Evolutionary conservation across 2,113 vertebrate genomes (phyloP), one percentile per base, ranked within the genome.

Genomic region (Anarrhichthys ocellatus): DNA sequence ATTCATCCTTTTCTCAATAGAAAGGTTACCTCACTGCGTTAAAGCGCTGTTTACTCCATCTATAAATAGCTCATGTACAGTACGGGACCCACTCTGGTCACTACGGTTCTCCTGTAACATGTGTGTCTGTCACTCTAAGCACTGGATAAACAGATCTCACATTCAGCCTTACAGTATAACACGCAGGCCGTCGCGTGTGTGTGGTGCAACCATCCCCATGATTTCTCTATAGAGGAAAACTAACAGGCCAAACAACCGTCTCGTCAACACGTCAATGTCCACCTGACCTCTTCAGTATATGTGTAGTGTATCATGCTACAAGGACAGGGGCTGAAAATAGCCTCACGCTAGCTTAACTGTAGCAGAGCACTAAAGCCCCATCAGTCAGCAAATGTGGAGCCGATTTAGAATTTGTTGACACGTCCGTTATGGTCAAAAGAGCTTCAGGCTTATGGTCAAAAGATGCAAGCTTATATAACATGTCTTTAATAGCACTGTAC

Each of bases 71-170:
- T 32, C 9, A 40, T 24, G 44, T 54, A 65, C 62, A 83, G 65
- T 78, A 90, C 46, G 62, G 78, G 24, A 62, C 13, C 46, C 36
- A 50, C 72, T 81, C 61, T 78, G 59, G 83, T 73, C 50, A 62
- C 87, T 75, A 76, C 75, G 64, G 76, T 82, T 56, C 70, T 11
- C 15, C 75, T 80, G 34, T 38, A 90, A 83, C 93, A 93, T 85
- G 34, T 91, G 93, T 88, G 81, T 80, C 84, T 91, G 89, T 93
- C 94, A 94, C 90, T 94, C 94, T 65, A 58, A 73, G 44, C 15
- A 24, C 42, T 42, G 64, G 46, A 75, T 32, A n/a, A 76, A 74
- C 67, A 61, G 15, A 46, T 46, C 18, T 81, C n/a, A 74, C 27
- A 38, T 66, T 38, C 59, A 74, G 44, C 32, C 6, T 38, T 56